phyloP scores from a whole-genome alignment of 1,140 invertebrate genomes.

The Himalopsyche phryganea region DNA sequence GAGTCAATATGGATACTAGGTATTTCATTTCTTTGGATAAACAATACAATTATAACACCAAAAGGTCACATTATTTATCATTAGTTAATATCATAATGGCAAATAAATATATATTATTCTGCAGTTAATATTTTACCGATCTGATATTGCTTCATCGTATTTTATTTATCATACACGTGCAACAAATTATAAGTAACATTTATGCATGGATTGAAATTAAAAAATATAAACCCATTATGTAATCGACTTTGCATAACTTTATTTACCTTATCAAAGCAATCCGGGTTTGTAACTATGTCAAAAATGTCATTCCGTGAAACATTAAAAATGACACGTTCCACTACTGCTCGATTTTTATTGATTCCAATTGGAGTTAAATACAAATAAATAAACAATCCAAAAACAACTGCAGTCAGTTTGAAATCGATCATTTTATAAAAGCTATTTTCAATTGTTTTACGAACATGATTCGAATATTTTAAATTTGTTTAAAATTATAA shows the following conservation, averaged over 20 bases:
- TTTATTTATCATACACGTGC: not conserved
- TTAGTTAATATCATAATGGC: not conserved
- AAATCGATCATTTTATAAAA: constrained; percentile 13
- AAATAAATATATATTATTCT: not conserved
- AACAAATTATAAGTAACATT: not conserved
- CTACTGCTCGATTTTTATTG: not conserved
- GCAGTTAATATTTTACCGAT: not conserved
- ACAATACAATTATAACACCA: no score
- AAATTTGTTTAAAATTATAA: constrained; percentile 8
- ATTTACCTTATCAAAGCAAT: constrained; percentile 14
- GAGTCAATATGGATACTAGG: no score
- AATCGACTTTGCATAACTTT: not conserved
- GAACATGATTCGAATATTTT: not conserved
- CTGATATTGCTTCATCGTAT: not conserved
- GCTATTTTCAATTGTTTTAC: not conserved
- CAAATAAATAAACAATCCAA: constrained; percentile 1
- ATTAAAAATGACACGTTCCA: constrained; percentile 10
- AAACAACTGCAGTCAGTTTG: constrained; percentile 7
- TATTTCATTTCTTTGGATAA: no score
- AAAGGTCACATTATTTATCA: no score
- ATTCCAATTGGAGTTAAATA: constrained; percentile 5
- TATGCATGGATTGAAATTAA: not conserved
- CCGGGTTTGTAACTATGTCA: constrained; percentile 11
- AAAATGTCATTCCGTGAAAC: constrained; percentile 7
- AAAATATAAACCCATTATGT: not conserved